Conservation (phyloP, 2,113 vertebrate species). For the Manacus vitellinus region DNA sequence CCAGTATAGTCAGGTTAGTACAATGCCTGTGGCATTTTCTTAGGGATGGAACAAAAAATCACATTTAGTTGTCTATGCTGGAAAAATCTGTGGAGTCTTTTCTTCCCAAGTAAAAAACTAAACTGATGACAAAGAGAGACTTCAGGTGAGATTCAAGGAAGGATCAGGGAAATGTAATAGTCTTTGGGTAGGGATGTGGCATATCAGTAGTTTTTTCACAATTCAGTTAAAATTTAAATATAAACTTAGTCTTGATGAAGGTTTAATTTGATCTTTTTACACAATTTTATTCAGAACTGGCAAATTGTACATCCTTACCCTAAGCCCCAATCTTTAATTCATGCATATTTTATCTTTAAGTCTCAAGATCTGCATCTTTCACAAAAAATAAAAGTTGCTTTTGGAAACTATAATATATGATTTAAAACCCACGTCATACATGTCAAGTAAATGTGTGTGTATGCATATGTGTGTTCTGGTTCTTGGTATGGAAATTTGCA, state of each 20-base stretch:
- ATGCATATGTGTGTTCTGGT: neutral
- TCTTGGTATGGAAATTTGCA: neutral
- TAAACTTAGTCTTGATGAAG: neutral
- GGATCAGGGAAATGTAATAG: neutral
- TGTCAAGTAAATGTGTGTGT: neutral
- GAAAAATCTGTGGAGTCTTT: neutral
- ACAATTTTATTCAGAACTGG: neutral
- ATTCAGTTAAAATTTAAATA: neutral
- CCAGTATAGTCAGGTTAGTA: neutral
- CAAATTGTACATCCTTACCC: neutral
- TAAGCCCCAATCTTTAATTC: neutral
- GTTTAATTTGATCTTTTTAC: neutral
- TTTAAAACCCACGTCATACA: neutral
- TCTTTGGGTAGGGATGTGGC: neutral
- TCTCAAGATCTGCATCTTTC: neutral
- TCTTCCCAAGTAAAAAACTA: neutral
- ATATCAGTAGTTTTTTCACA: neutral
- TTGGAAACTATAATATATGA: neutral
- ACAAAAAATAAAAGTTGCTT: neutral
- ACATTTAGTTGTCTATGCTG: neutral
- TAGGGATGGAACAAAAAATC: neutral
- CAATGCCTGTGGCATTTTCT: neutral
- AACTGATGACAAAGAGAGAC: neutral
- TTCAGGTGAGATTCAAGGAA: neutral
- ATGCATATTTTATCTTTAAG: rapidly evolving